phyloP scores from a whole-genome alignment of 1,140 invertebrate genomes.

The Metaphire vulgaris region DNA sequence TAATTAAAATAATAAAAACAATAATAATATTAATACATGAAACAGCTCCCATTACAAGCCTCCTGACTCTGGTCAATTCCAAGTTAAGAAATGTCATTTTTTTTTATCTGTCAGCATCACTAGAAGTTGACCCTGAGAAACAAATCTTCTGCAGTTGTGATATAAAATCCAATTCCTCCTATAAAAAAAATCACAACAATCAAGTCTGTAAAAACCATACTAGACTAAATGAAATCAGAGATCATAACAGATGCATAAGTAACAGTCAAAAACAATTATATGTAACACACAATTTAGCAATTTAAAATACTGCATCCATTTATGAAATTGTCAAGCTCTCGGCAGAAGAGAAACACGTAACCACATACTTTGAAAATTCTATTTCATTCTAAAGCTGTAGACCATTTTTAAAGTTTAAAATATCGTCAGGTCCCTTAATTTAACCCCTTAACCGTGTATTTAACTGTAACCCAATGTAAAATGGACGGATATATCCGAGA shows the following conservation, averaged over 20 bases:
- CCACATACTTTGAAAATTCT: too few relatives aligned
- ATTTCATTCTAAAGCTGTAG: background rate
- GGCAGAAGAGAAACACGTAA: too few relatives aligned
- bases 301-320: background rate
- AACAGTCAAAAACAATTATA: too few relatives aligned
- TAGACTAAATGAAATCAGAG: too few relatives aligned
- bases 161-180: background rate
- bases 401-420: background rate
- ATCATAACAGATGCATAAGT: too few relatives aligned
- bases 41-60: too few relatives aligned
- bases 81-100: too few relatives aligned
- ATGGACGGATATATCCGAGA: too few relatives aligned
- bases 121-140: background rate
- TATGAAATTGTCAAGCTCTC: background rate
- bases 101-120: too few relatives aligned
- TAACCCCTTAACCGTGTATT: background rate
- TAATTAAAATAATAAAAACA: too few relatives aligned
- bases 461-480: background rate
- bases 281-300: background rate
- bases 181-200: background rate
- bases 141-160: background rate
- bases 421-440: background rate
- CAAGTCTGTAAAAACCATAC: background rate
- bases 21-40: too few relatives aligned
- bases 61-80: too few relatives aligned